Base-by-base conservation (phyloP, 2,113 vertebrate species). In the Otis tarda region DNA sequence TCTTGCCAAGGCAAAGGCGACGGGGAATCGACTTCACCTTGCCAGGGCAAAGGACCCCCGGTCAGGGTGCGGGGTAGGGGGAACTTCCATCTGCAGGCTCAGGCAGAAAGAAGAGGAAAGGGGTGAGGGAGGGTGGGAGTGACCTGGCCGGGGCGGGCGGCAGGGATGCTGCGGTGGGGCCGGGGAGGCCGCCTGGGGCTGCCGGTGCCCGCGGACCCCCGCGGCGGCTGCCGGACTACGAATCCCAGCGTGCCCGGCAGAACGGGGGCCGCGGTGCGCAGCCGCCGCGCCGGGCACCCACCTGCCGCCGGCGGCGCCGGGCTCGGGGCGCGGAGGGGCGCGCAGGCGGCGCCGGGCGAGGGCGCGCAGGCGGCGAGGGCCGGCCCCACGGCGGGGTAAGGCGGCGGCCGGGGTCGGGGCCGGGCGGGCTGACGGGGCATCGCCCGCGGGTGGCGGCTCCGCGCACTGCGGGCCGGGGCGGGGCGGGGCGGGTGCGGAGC, bases 221-320 rank as follows among this genome's bases (percentile, higher is more conserved):
- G 33, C 25, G 30, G 70, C 33, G n/a, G 67, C 52, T 12, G 91
- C 47, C 57, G 85, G 80, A 94, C 93, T 94, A 94, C 93, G 89
- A 94, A 84, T 94, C 93, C 93, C 89, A 69, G 68, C 68, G 93
- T 91, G 67, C 93, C 93, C 89, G 83, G 88, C 73, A 64, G 92
- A 33, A n/a, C 92, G 14, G 85, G 57, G 60, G 37, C 65, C 33
- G 60, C 85, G 84, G 5, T 83, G 91, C 84, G 90, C 84, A 83
- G 90, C 82, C 90, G 89, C 89, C 75, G 73, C 65, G 80, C 71
- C 73, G 73, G 87, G 87, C 87, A 68, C 87, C 87, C 87, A 89
- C 87, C 87, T 83, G 83, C 85, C 56, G 85, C 75, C 55, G 84
- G 56, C 33, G 76, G 59, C 73, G 57, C 76, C 8, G 69, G 39